Conservation (phyloP, 1,140 invertebrate genomes). For the Hyposmocoma kahamanoa region DNA sequence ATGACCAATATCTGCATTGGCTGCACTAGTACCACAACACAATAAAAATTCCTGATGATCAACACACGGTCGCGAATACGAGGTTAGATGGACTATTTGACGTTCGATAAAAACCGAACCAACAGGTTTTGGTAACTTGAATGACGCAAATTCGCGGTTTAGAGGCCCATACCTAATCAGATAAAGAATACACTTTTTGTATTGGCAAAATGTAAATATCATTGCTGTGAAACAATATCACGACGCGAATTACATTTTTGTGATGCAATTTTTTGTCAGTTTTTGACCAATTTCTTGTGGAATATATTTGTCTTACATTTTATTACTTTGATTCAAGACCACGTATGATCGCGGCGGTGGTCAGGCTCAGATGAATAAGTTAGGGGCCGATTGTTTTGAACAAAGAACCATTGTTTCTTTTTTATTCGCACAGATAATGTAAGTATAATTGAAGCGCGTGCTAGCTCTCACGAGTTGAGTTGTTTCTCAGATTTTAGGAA, state of each 20-base stretch:
- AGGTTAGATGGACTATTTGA: constrained; percentile 48
- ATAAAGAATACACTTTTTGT: constrained; percentile 5
- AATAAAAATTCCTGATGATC: constrained; percentile 19
- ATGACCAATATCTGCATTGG: too few relatives aligned
- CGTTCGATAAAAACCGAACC: constrained; percentile 48
- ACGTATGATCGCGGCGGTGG: constrained; percentile 27
- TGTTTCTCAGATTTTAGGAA: constrained; percentile 15
- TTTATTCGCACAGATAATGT: constrained; percentile 43
- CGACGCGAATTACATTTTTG: neutral
- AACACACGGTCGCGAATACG: constrained; percentile 27
- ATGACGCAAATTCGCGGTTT: constrained; percentile 40
- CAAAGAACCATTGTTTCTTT: constrained; percentile 62
- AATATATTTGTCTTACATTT: too few relatives aligned
- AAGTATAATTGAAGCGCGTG: constrained; percentile 21
- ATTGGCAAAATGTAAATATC: neutral
- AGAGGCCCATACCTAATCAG: neutral
- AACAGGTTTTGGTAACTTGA: constrained; percentile 44
- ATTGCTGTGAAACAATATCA: neutral
- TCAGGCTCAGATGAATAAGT: constrained; percentile 40
- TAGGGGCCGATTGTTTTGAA: constrained; percentile 39
- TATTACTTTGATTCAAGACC: constrained; percentile 11
- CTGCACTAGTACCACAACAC: neutral
- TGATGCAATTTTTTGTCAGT: too few relatives aligned
- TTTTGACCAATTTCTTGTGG: too few relatives aligned
- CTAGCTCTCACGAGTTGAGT: constrained; percentile 19